Base-by-base conservation (phyloP, 30 jellyfish, hydroid and myxozoan species). In the Chrysaora quinquecirrha region DNA sequence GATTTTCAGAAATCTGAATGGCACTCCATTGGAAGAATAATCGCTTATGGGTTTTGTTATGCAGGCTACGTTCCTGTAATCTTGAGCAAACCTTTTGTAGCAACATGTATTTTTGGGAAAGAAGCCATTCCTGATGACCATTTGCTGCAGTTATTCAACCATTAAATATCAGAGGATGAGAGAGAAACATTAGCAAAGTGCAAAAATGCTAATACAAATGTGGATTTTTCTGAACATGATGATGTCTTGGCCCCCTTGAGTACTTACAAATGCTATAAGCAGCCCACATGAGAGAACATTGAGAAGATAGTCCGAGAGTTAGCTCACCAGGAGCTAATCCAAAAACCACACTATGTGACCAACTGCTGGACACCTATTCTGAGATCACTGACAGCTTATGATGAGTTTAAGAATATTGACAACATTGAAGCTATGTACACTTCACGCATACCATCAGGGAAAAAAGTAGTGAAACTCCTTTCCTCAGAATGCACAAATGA, bases 241-340 rank as follows among this genome's bases (percentile, higher is more conserved):
- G 91, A 81, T 29, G 72, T 81, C 67, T 47, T 81, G 22, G 91
- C 66, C 46, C 56, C 67, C 32, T 50, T 81, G 1, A 38, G 76
- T 0, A 49, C 43, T 49, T 66, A 81, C 78, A 66, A 81, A 38
- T 81, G 91, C 66, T 50, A 81, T 67, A 29, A 56, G n/a, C 69
- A 1, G 30, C 76, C 58, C 0, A 81, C 87, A n/a, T 28, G 30
- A 34, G 46, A 68, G n/a, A 81, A 68, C 69, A 46, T 81, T 12
- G 38, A 19, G 2, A 46, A 81, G 30, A 43, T 81, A 24, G 67
- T 81, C 31, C 28, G 27, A 2, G 75, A 79, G 29, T 34, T 79
- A 3, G 90, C 90, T 22, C 90, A 79, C 30, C 74, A 79, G 46
- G 90, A 79, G 32, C 24, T 79, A 7, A 79, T 64, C 33, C 84